Percentiles rank a stretch among this genome's conserved stretches.
These are phyloP conservation scores for Sphyrna mokarran DNA, from an alignment of 2,113 vertebrate species.

Conservation along the genomic window DNA sequence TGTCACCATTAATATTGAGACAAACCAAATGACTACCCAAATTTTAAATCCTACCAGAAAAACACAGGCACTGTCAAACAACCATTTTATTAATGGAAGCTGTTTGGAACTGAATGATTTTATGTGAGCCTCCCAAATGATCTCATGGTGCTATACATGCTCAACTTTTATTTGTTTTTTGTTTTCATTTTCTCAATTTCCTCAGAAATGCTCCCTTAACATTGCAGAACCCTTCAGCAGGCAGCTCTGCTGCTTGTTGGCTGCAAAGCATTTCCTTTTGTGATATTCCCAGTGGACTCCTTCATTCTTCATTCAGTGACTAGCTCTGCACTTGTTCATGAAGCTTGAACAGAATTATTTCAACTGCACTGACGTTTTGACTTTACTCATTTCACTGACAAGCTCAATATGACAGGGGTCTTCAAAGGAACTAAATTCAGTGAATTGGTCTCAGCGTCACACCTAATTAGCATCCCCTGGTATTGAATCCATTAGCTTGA, in stretches of 20 bases:
- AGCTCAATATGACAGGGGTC: slow-evolving; percentile 35
- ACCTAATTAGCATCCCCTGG: slow-evolving; percentile 33
- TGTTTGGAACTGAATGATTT: not conserved
- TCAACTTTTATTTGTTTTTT: not conserved
- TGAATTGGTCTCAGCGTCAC: slow-evolving; percentile 36
- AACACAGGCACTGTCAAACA: not conserved
- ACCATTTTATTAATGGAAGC: not conserved
- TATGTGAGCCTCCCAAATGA: not conserved
- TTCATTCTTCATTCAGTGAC: not conserved
- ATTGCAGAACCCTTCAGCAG: not conserved
- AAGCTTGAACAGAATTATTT: slow-evolving; percentile 35
- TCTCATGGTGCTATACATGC: not conserved
- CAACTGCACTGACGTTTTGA: slow-evolving; percentile 25
- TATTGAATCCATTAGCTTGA: slow-evolving; percentile 35
- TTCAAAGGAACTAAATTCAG: slow-evolving; percentile 34
- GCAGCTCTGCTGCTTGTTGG: not conserved
- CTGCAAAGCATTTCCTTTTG: not conserved
- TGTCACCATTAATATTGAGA: not conserved
- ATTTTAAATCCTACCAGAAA: not conserved
- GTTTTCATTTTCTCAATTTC: not conserved
- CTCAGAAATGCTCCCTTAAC: not conserved
- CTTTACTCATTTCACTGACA: slow-evolving; percentile 31
- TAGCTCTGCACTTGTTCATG: slow-evolving; percentile 32
- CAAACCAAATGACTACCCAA: not conserved
- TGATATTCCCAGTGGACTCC: not conserved